Conservation (phyloP, 2,888 invertebrate species). For the Cosmopolites sordidus region DNA sequence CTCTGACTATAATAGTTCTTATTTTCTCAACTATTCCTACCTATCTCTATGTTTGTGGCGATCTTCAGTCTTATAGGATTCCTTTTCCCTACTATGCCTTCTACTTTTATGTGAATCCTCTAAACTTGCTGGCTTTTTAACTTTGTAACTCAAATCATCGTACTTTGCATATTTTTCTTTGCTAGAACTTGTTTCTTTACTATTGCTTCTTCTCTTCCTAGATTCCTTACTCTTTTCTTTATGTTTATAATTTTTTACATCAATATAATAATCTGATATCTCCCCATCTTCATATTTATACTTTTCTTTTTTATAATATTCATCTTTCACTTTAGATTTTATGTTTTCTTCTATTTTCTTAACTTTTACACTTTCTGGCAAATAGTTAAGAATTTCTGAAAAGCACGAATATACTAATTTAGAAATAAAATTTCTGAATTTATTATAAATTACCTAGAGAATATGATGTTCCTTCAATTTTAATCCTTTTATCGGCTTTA, state of each 20-base stretch:
- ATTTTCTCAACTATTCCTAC: too few species aligned
- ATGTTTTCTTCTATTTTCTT: constrained; percentile 14
- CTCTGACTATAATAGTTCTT: too few species aligned
- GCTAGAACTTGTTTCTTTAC: constrained; percentile 39
- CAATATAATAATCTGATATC: constrained; percentile 30
- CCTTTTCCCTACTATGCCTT: constrained; percentile 23
- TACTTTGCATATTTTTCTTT: constrained; percentile 27
- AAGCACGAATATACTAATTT: background rate
- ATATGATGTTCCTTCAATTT: constrained; percentile 38
- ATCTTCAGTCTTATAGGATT: constrained; percentile 2
- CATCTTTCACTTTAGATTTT: too few species aligned
- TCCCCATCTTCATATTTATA: constrained; percentile 51
- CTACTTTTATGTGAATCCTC: constrained; percentile 21
- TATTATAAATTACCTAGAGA: constrained; percentile 15
- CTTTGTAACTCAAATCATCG: constrained; percentile 32
- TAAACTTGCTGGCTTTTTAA: constrained; percentile 9
- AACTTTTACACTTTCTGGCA: constrained; percentile 26
- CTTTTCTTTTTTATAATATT: constrained; percentile 37
- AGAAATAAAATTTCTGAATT: background rate
- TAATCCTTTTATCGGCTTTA: constrained; percentile 40
- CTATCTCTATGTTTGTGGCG: constrained; percentile 22
- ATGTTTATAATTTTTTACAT: constrained; percentile 25
- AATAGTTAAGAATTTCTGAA: constrained; percentile 14
- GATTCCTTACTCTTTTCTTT: constrained; percentile 33
- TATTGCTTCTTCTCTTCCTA: constrained; percentile 24